Base-by-base conservation (phyloP, 2,113 vertebrate species). In the Pyxicephalus adspersus region DNA sequence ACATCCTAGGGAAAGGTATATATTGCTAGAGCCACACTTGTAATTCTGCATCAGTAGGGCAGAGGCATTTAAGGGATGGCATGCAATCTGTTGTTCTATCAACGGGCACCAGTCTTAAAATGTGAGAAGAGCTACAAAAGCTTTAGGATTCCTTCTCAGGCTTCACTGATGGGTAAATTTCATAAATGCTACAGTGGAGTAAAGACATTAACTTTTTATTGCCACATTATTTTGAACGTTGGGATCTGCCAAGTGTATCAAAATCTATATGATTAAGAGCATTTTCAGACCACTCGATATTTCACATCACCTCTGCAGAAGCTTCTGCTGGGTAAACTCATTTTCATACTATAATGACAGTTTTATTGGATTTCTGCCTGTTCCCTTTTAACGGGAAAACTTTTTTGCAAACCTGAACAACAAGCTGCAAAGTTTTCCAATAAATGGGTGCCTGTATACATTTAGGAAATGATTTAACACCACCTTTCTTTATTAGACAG, bases 51-150 rank as follows among this genome's bases (percentile, higher is more conserved):
- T 81, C 51, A 75, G 64, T 65, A 55, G 50, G 50, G 25, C 50
- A 31, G 28, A 26, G 9, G 58, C 20, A 34, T 50, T 58, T 64
- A 65, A 22, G 29, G 75, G 25, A 28, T 18, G 45, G 16, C 38
- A 75, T 58, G 54, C 20, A 75, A 58, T 75, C 25, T 66, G 80
- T 75, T 81, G 71, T 45, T 71, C 57, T 28, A 64, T 70, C 61
- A 74, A 81, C 80, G 20, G 50, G n/a, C 51, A 58, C 52, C 71
- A 23, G 61, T 66, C 70, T 81, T 57, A 64, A 57, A 64, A 17
- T 19, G 22, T 20, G 16, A 29, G 61, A 82, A 74, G 52, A 38
- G 20, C 58, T 54, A 19, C 16, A 63, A 31, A 70, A 38, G 52
- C 5, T 50, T 55, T 11, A 6, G 25, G 23, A 81, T 73, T 64